Evolutionary conservation across 2,113 vertebrate species (phyloP), one percentile per base, ranked within the genome.

Genomic region (Ceratotherium simum): DNA sequence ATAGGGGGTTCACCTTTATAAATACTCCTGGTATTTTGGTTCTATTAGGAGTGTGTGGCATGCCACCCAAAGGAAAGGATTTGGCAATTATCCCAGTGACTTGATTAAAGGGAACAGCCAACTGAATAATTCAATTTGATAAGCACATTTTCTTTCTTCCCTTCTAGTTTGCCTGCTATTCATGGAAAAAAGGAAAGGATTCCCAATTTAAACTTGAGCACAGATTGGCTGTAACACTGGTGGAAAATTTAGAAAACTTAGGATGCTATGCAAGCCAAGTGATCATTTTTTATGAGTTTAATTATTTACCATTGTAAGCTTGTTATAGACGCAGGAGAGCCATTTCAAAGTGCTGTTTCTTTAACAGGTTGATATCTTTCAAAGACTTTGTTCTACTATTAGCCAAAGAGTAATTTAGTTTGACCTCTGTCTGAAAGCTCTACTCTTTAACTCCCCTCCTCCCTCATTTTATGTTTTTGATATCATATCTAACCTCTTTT

Each of bases 111-210:
- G 18, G 7, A 97, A 72, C 48, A 82, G 78, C 42, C 51, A 93
- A 80, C 51, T 90, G 58, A 97, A 96, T 95, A 51, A 95, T 91
- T 89, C 29, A 48, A 72, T 94, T 96, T 91, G 67, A 20, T 75
- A 65, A 76, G 29, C 58, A 42, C 58, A 46, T 86, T 95, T 87
- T 93, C 48, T 62, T 79, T 46, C 85, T 86, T 88, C 21, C 80
- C 5, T 97, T 91, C 65, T 39, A n/a, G 12, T 95, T 92, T 85
- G 46, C 46, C 56, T 86, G n/a, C 31, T 81, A 8, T 73, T 87
- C 64, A 33, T 78, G 73, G 5, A 60, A 70, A 69, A 92, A 81
- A 96, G 33, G 5, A 39, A 20, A 72, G 69, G 18, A 81, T 58
- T 58, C 17, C 10, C 51, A 79, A 82, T 86, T 36, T 89, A 72